Conservation (phyloP, 2,113 vertebrate genomes). For the Lichenostomus cassidix region DNA sequence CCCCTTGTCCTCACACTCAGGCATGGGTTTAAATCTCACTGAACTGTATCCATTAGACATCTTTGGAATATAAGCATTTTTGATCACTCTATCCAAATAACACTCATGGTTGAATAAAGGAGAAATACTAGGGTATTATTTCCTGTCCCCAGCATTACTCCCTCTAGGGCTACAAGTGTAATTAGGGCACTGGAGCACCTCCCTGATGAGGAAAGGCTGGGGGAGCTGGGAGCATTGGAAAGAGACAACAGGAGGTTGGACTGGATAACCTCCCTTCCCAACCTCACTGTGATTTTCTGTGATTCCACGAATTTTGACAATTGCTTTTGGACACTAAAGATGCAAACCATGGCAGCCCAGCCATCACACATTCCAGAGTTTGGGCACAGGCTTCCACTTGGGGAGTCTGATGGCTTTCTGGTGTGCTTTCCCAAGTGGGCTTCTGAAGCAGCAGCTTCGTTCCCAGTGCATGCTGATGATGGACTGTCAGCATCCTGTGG, state of each 20-base stretch:
- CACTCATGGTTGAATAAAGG: neutral
- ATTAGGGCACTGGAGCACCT: neutral
- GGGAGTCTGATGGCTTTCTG: neutral
- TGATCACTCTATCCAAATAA: neutral
- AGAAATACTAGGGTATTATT: neutral
- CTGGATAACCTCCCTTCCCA: neutral
- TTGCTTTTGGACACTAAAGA: neutral
- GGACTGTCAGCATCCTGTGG: neutral
- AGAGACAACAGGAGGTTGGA: neutral
- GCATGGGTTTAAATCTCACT: neutral
- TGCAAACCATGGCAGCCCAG: neutral
- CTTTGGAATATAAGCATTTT: neutral
- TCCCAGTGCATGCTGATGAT: neutral
- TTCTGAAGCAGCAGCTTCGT: neutral
- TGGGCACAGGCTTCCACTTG: neutral
- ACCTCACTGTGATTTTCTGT: neutral
- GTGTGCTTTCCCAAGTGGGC: neutral
- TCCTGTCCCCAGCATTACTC: neutral
- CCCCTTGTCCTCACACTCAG: neutral
- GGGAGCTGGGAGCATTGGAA: neutral
- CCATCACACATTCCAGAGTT: neutral
- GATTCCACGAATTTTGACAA: neutral
- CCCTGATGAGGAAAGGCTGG: neutral
- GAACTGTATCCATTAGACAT: neutral
- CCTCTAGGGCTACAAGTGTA: neutral